Evolutionary conservation across 2,797 vertebrate genomes (phyloP).

Genomic region (Luscinia luscinia): DNA sequence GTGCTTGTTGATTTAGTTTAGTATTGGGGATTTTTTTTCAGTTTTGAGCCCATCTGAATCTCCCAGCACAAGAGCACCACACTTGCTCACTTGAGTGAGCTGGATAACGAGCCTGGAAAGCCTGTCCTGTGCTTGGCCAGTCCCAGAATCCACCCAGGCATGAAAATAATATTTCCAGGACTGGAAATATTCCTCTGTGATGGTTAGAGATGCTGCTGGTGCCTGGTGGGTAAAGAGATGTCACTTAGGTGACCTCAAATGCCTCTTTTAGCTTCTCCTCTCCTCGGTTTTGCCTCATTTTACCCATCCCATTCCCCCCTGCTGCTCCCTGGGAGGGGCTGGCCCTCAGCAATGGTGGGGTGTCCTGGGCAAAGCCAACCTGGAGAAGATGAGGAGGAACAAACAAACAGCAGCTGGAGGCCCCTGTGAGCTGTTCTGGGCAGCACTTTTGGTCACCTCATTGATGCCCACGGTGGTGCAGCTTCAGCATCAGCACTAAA

Average conservation of each 20-base stretch:
- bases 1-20: neutral
- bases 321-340: neutral
- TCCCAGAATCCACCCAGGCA: neutral
- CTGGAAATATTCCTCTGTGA: neutral
- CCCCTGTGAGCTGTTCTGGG: neutral
- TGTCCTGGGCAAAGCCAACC: neutral
- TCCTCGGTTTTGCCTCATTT: neutral
- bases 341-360: rapidly evolving
- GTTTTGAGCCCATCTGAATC: neutral
- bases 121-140: neutral
- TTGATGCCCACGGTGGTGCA: neutral
- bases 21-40: too few relatives aligned
- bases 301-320: neutral
- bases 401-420: neutral
- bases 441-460: neutral
- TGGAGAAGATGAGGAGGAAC: neutral
- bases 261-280: neutral
- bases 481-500: neutral
- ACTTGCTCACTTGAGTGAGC: neutral
- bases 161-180: neutral
- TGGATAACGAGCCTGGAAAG: neutral
- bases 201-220: neutral
- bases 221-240: neutral
- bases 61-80: neutral
- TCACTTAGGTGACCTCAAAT: neutral